phyloP scores from a whole-genome alignment of 2,888 invertebrate genomes.

The Achlya flavicornis region DNA sequence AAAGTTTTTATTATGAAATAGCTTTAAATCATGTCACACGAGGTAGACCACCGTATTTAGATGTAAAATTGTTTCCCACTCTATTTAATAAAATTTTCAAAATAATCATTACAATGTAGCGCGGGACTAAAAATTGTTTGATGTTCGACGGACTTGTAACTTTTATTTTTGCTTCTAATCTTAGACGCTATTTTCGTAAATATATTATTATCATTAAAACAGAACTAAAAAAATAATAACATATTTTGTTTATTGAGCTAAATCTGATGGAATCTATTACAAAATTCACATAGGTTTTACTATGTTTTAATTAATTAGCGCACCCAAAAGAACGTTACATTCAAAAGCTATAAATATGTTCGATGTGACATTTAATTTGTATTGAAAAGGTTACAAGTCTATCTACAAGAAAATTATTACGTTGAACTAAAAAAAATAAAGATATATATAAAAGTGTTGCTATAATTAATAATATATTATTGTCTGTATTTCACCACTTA shows the following conservation, averaged over 20 bases:
- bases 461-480: constrained; percentile 33
- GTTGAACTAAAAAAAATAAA: constrained; percentile 33
- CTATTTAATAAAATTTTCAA: constrained; percentile 52
- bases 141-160: constrained; percentile 34
- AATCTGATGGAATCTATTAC: too few relatives aligned
- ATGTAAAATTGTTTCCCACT: constrained; percentile 51
- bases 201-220: too few relatives aligned
- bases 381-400: constrained; percentile 19
- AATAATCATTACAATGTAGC: constrained; percentile 58
- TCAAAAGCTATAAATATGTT: too few relatives aligned
- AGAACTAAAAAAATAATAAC: too few relatives aligned
- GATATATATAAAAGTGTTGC: constrained; percentile 55
- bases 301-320: too few relatives aligned
- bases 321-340: too few relatives aligned
- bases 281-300: too few relatives aligned
- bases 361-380: too few relatives aligned
- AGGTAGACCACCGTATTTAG: constrained; percentile 79
- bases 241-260: too few relatives aligned
- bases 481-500: constrained; percentile 67
- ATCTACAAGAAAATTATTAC: constrained; percentile 14
- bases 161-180: constrained; percentile 12
- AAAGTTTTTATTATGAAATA: constrained; percentile 55
- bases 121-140: constrained; percentile 54
- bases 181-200: too few relatives aligned
- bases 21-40: constrained; percentile 80